Conservation (phyloP, 2,888 invertebrate species). For the Watsonalla cultraria region DNA sequence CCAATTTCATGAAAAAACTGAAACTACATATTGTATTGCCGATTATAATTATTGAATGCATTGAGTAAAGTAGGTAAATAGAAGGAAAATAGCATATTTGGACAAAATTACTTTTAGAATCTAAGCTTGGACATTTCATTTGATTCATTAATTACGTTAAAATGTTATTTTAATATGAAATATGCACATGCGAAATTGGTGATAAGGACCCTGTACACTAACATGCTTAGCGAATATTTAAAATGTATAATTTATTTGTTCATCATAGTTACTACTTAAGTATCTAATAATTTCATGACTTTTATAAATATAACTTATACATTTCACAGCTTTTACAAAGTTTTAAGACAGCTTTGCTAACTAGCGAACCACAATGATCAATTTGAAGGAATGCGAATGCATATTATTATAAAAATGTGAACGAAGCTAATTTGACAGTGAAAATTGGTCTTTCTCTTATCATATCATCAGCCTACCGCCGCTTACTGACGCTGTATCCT, state of each 20-base stretch:
- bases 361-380: slow-evolving; percentile 20
- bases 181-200: slow-evolving; percentile 15
- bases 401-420: slow-evolving; percentile 21
- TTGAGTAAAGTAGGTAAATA: no score
- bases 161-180: slow-evolving; percentile 12
- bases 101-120: slow-evolving; percentile 15
- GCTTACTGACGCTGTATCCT: background rate
- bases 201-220: slow-evolving; percentile 30
- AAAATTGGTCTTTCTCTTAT: slow-evolving; percentile 54
- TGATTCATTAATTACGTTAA: slow-evolving; percentile 10
- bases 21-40: no score
- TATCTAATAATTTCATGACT: no score
- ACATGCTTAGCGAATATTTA: slow-evolving; percentile 13
- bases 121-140: slow-evolving; percentile 33
- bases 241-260: no score
- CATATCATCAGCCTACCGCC: slow-evolving; percentile 15
- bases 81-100: slow-evolving; percentile 9
- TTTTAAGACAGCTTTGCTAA: slow-evolving; percentile 15
- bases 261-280: no score
- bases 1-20: no score
- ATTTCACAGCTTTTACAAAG: slow-evolving; percentile 3
- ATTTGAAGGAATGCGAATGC: slow-evolving; percentile 11
- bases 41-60: no score
- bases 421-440: slow-evolving; percentile 47
- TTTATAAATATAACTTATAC: no score